phyloP scores from a whole-genome alignment of 1,140 invertebrate genomes.

The Trichoplusia ni region DNA sequence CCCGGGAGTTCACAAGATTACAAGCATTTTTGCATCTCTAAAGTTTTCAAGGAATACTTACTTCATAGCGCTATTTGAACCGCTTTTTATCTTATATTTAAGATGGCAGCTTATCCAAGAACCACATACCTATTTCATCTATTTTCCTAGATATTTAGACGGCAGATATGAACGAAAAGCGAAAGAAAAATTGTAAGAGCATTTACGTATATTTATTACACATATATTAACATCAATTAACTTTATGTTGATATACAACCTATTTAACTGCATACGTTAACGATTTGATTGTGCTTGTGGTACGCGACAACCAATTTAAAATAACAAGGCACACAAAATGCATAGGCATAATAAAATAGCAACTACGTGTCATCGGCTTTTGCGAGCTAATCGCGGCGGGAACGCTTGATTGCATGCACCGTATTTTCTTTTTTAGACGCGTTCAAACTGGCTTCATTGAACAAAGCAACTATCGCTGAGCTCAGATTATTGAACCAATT shows the following conservation, averaged over 20 bases:
- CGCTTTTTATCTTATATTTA: not conserved
- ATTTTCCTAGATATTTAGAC: no score
- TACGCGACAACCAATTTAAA: conserved; percentile 61
- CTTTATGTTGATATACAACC: no score
- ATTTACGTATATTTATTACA: no score
- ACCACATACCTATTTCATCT: no score
- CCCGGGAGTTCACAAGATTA: conserved; percentile 10
- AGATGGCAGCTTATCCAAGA: not conserved
- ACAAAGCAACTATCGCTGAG: conserved; percentile 56
- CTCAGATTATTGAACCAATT: conserved; percentile 64
- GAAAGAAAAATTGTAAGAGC: no score
- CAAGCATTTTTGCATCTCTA: conserved; percentile 13
- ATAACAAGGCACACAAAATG: conserved; percentile 55
- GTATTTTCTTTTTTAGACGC: conserved; percentile 51
- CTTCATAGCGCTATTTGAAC: not conserved
- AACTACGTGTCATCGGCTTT: conserved; percentile 55
- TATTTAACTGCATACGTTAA: conserved; percentile 27
- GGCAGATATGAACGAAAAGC: no score
- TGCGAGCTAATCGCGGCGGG: conserved; percentile 57
- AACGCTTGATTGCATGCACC: conserved; percentile 60
- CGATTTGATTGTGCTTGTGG: conserved; percentile 44
- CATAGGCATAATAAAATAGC: conserved; percentile 56
- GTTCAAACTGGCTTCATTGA: conserved; percentile 52
- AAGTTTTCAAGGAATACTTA: conserved; percentile 5
- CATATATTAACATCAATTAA: no score